Evolutionary conservation across 2,888 invertebrate genomes (phyloP).

Genomic region (Chloromyia formosa): DNA sequence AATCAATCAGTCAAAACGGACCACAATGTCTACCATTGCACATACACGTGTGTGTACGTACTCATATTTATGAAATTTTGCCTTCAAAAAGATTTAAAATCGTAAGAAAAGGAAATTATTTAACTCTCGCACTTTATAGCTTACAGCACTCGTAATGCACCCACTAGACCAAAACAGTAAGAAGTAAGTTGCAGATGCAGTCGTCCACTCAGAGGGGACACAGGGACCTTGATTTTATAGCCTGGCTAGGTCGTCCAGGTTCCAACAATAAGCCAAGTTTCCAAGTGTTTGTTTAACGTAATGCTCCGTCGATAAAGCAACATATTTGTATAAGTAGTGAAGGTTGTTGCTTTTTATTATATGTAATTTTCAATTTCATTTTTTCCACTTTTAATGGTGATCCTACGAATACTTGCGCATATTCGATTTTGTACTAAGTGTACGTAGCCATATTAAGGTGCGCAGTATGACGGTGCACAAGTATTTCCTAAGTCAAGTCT

Average conservation of each 20-base stretch:
- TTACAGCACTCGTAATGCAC: conserved; percentile 1
- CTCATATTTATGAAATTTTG: background rate
- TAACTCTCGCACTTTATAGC: background rate
- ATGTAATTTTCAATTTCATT: conserved; percentile 10
- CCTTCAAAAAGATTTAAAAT: background rate
- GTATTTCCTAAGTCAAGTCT: background rate
- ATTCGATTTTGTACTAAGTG: background rate
- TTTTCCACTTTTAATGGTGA: background rate
- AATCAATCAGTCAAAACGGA: conserved; percentile 30
- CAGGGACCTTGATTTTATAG: conserved; percentile 14
- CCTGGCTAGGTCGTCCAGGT: conserved; percentile 31
- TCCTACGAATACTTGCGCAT: background rate
- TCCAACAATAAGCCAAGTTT: background rate
- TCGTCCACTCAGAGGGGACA: background rate
- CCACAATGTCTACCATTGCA: background rate
- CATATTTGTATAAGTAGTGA: conserved; percentile 22
- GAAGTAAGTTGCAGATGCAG: background rate
- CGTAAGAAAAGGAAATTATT: background rate
- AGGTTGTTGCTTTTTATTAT: conserved; percentile 30
- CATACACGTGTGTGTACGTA: background rate
- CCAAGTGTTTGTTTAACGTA: conserved; percentile 15
- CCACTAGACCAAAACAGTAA: conserved; percentile 31
- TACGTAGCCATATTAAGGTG: background rate
- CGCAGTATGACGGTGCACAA: no score
- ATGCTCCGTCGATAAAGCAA: conserved; percentile 32